phyloP scores from a whole-genome alignment of 2,888 invertebrate species.

The Oxyteleia sp. region DNA sequence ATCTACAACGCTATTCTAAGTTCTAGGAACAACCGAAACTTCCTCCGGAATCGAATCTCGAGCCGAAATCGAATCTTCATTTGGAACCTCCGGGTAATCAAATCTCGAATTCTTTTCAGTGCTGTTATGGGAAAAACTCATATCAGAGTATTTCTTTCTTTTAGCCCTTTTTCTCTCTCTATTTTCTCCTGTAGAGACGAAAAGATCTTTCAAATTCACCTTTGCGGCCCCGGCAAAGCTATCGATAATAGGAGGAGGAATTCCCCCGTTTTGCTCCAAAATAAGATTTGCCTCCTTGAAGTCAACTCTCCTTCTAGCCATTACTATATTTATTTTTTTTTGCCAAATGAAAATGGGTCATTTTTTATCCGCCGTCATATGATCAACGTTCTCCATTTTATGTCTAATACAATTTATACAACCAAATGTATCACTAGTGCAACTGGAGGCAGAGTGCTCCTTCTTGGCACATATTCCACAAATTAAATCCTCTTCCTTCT shows the following conservation, averaged over 20 bases:
- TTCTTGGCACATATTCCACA: not conserved
- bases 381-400: not conserved
- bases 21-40: too few species aligned
- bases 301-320: not conserved
- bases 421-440: not conserved
- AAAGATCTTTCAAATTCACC: not conserved
- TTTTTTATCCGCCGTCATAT: not conserved
- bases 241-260: not conserved
- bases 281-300: not conserved
- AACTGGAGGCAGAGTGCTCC: not conserved
- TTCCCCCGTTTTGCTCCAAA: not conserved
- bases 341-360: not conserved
- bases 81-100: too few species aligned
- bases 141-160: too few species aligned
- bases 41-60: too few species aligned
- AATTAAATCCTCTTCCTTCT: not conserved
- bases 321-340: not conserved
- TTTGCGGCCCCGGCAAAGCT: not conserved
- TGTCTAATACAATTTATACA: slow-evolving; percentile 9
- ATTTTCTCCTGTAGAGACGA: too few species aligned
- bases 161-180: too few species aligned
- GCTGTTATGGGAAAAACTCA: too few species aligned
- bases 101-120: too few species aligned
- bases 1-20: too few species aligned
- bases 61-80: too few species aligned